These are phyloP conservation scores for Symphodus melops DNA, from an alignment of 2,113 vertebrate species.

Conservation along the genomic window DNA sequence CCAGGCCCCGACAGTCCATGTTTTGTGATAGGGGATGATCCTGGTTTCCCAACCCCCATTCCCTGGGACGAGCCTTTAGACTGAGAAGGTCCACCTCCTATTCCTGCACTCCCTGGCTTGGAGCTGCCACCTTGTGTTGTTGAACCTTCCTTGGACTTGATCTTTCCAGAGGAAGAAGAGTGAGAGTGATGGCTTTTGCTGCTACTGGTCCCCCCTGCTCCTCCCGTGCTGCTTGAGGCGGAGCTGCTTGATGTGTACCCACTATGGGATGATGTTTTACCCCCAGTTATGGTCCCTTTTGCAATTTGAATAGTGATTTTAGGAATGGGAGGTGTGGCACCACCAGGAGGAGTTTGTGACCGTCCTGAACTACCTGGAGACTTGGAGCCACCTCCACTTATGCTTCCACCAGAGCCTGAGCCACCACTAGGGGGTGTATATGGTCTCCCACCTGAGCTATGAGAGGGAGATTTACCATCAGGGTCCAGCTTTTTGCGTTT, in stretches of 20 bases:
- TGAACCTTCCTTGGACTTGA: conserved; percentile 94
- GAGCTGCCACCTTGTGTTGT: conserved; percentile 88
- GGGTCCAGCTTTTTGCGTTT: conserved; percentile 95
- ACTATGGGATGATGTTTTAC: conserved; percentile 93
- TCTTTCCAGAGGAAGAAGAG: conserved; percentile 93
- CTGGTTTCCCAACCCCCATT: conserved; percentile 89
- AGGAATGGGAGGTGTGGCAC: conserved; percentile 95
- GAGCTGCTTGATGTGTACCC: conserved; percentile 94
- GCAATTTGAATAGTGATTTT: conserved; percentile 99
- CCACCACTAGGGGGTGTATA: conserved; percentile 95
- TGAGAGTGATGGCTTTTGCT: conserved; percentile 97
- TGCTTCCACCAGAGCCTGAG: conserved; percentile 85
- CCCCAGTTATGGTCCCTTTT: conserved; percentile 94
- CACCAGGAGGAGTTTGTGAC: conserved; percentile 95
- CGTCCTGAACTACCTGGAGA: conserved; percentile 95
- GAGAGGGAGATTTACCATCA: conserved; percentile 95
- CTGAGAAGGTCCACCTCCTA: conserved; percentile 81
- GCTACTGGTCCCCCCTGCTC: conserved; percentile 77
- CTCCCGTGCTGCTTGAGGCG: conserved; percentile 80
- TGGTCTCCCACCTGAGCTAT: conserved; percentile 91
- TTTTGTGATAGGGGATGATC: conserved; percentile 95
- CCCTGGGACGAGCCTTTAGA: conserved; percentile 94
- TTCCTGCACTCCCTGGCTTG: conserved; percentile 86
- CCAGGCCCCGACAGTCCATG: conserved; percentile 87
- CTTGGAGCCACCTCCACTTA: conserved; percentile 93